A percentile compares a stretch with the other conserved stretches of the same genome.
phyloP scores from a whole-genome alignment of 2,113 vertebrate genomes.

The Garra rufa region DNA sequence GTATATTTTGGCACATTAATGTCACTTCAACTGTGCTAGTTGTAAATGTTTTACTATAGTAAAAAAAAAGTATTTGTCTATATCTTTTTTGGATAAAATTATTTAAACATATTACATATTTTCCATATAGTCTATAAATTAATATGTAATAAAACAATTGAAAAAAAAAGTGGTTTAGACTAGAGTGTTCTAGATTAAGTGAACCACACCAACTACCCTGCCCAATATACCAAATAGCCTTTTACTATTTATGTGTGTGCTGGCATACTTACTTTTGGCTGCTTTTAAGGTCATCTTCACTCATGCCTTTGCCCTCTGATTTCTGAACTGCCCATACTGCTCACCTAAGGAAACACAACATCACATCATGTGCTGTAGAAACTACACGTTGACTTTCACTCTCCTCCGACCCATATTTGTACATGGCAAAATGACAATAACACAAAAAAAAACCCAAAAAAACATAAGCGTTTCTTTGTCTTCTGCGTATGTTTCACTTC shows the following conservation, averaged over 20 bases:
- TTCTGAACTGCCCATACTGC: constrained; percentile 60
- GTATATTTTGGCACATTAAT: too few relatives aligned
- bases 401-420: not conserved
- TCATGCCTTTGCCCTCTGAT: constrained; percentile 62
- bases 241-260: not conserved
- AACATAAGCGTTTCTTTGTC: not conserved
- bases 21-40: too few relatives aligned
- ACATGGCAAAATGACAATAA: not conserved
- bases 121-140: not conserved
- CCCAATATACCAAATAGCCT: too few relatives aligned
- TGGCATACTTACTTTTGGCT: constrained; percentile 68
- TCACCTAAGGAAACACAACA: constrained; percentile 45
- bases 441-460: not conserved
- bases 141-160: too few relatives aligned
- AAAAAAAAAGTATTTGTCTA: too few relatives aligned
- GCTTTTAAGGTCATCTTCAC: constrained; percentile 74
- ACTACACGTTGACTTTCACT: not conserved
- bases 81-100: not conserved
- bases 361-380: not conserved
- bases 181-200: too few relatives aligned
- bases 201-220: too few relatives aligned
- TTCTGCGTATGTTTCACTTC: not conserved
- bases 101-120: too few relatives aligned
- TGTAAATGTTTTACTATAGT: too few relatives aligned
- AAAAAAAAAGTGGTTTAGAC: not conserved